These are phyloP conservation scores for Anthopleura xanthogrammica DNA, from an alignment of 92 coral and sea anemone species.

Conservation along the genomic window DNA sequence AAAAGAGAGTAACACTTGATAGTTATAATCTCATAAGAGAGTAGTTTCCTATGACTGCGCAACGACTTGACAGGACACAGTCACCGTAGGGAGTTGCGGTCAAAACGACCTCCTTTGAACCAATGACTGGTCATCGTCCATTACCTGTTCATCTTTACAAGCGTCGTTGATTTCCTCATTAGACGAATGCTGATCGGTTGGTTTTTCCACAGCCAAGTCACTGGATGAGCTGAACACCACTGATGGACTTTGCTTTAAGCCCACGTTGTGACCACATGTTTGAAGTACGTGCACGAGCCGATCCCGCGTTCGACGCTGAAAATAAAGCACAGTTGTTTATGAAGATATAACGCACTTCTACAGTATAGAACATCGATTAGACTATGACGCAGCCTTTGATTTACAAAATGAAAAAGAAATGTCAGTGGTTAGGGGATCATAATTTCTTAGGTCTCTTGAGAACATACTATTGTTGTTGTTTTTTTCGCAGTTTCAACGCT, in stretches of 20 bases:
- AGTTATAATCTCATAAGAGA: no score
- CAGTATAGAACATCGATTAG: not conserved
- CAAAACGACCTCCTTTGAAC: not conserved
- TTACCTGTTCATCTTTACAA: slow-evolving; percentile 77
- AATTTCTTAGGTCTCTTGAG: no score
- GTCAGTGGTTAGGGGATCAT: no score
- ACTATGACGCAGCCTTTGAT: not conserved
- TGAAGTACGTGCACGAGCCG: slow-evolving; percentile 92
- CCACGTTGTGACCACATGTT: slow-evolving; percentile 97
- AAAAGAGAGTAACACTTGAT: no score
- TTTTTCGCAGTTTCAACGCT: no score
- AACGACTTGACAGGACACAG: no score
- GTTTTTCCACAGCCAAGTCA: slow-evolving; percentile 96
- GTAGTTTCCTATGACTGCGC: no score
- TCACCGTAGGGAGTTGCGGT: no score
- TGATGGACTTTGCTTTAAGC: slow-evolving; percentile 96
- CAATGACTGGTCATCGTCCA: not conserved
- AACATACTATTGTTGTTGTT: no score
- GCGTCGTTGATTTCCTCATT: slow-evolving; percentile 74
- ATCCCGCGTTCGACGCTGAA: slow-evolving; percentile 95
- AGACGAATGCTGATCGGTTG: slow-evolving; percentile 77
- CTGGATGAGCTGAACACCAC: slow-evolving; percentile 99
- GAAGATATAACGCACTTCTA: not conserved
- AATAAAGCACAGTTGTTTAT: not conserved
- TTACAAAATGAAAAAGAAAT: no score